A percentile compares a stretch with the other conserved stretches of the same genome.
Evolutionary conservation across 2,113 vertebrate genomes (phyloP).

Genomic region (Callorhinus ursinus): DNA sequence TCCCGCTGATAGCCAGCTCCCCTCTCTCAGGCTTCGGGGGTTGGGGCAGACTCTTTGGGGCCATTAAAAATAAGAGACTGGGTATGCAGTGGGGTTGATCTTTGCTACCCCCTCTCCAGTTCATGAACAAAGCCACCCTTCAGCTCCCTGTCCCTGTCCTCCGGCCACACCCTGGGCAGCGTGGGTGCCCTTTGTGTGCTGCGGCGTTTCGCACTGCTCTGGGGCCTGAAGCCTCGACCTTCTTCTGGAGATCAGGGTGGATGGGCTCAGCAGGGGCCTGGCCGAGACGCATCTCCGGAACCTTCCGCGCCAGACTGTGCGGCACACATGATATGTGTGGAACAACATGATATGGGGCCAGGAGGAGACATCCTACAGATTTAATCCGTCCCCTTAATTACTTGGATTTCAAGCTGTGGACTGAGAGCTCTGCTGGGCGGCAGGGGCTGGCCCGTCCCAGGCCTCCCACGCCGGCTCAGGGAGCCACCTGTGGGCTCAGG

Average conservation of each 20-base stretch:
- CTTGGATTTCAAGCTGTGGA: conserved; percentile 56
- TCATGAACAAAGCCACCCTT: neutral
- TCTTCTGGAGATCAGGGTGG: conserved; percentile 62
- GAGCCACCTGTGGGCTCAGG: neutral
- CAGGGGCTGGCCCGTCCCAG: conserved; percentile 19
- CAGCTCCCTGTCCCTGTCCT: neutral
- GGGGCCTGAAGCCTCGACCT: conserved; percentile 55
- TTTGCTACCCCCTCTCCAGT: too few species aligned
- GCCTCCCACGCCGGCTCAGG: conserved; percentile 7
- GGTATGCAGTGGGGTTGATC: fast-evolving
- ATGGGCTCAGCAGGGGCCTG: conserved; percentile 70
- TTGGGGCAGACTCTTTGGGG: neutral
- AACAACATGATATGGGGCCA: conserved; percentile 69
- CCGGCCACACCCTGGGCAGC: neutral
- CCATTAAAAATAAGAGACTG: neutral
- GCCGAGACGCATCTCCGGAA: conserved; percentile 46
- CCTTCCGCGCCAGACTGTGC: neutral
- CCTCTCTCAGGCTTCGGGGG: neutral
- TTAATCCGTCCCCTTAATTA: conserved; percentile 71
- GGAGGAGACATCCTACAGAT: conserved; percentile 55
- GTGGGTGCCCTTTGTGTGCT: neutral
- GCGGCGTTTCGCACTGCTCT: neutral
- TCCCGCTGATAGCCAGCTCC: neutral
- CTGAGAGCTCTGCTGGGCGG: conserved; percentile 24
- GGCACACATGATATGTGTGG: conserved; percentile 76